Percentiles rank a stretch among this genome's conserved stretches.
phyloP scores from a whole-genome alignment of 2,797 vertebrate genomes.

The Cyprinella venusta region DNA sequence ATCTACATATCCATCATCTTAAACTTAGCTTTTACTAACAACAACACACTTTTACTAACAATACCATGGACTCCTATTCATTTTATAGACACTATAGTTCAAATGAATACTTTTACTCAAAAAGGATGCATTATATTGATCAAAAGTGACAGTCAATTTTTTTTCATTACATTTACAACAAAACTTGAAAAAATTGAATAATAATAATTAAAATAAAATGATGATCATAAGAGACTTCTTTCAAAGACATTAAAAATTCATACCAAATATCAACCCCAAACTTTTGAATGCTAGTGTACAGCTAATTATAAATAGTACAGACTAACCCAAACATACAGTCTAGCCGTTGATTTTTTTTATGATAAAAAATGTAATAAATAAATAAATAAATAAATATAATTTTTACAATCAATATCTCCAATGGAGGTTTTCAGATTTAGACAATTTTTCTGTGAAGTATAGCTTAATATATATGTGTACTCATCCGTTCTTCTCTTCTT shows the following conservation, averaged over 20 bases:
- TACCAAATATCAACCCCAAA: too few relatives aligned
- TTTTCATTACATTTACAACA: not conserved
- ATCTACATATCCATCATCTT: not conserved
- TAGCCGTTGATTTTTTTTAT: not conserved
- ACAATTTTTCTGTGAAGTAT: too few relatives aligned
- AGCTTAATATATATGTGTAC: too few relatives aligned
- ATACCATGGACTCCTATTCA: not conserved
- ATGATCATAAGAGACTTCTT: not conserved
- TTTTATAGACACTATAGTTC: not conserved
- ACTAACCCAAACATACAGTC: not conserved
- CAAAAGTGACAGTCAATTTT: not conserved
- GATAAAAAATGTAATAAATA: too few relatives aligned
- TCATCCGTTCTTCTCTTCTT: too few relatives aligned
- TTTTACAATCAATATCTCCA: not conserved
- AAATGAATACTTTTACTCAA: not conserved
- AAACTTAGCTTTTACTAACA: too few relatives aligned
- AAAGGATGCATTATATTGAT: not conserved
- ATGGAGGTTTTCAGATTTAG: not conserved
- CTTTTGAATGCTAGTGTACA: too few relatives aligned
- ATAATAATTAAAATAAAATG: not conserved
- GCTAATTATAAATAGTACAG: not conserved
- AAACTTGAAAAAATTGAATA: not conserved
- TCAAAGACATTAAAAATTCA: not conserved
- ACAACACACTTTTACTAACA: not conserved
- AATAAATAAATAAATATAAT: too few relatives aligned